Conservation (phyloP, 2,113 vertebrate genomes). For the Odobenus rosmarus region DNA sequence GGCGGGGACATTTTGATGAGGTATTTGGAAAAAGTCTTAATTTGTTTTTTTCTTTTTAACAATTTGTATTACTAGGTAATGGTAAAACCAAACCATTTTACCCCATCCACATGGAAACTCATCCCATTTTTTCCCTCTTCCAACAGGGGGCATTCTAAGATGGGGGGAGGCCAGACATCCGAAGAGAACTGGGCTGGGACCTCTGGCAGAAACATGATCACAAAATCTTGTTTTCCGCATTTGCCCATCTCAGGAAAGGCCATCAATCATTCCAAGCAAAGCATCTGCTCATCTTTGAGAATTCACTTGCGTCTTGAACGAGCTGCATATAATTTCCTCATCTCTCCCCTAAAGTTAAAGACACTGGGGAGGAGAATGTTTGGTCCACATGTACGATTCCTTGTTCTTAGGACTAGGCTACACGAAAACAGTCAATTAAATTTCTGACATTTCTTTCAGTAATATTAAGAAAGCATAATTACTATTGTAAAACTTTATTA, state of each 20-base stretch:
- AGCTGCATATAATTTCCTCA: neutral
- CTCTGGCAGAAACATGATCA: neutral
- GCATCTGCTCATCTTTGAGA: neutral
- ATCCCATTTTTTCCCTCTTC: neutral
- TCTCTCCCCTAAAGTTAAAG: neutral
- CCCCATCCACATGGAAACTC: neutral
- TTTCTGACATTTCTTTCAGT: neutral
- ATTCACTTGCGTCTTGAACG: neutral
- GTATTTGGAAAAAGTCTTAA: neutral
- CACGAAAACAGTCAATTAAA: neutral
- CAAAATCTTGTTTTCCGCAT: neutral
- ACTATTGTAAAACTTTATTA: neutral
- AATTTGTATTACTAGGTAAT: neutral
- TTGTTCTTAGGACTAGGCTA: neutral
- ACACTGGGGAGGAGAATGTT: neutral
- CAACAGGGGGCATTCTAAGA: neutral
- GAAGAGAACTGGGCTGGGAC: neutral
- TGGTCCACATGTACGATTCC: neutral
- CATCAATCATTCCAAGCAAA: neutral
- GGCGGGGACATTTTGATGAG: neutral
- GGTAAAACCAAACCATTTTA: neutral
- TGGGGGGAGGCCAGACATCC: neutral
- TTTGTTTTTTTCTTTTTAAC: neutral
- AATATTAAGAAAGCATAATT: neutral
- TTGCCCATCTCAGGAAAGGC: neutral